phyloP scores from a whole-genome alignment of 2,113 vertebrate genomes.

The Gymnocephalus cernua region DNA sequence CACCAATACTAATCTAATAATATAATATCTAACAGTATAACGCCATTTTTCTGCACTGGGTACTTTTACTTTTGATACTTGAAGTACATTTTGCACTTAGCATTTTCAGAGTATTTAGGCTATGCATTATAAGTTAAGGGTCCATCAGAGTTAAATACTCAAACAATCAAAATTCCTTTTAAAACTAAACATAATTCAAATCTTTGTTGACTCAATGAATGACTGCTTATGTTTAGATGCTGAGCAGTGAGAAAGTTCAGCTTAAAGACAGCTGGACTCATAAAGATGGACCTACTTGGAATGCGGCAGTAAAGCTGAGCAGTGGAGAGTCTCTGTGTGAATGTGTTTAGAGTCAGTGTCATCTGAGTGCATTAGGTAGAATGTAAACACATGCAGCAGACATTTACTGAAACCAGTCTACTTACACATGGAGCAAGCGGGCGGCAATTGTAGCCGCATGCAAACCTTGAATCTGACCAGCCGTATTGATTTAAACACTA shows the following conservation, averaged over 20 bases:
- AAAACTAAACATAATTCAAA: conserved; percentile 68
- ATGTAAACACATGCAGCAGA: conserved; percentile 78
- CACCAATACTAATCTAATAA: no score
- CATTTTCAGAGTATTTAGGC: conserved; percentile 4
- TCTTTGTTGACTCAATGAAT: conserved; percentile 67
- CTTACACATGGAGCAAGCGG: conserved; percentile 39
- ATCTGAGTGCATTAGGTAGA: conserved; percentile 78
- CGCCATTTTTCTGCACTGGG: no score
- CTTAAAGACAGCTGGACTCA: conserved; percentile 71
- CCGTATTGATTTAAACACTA: conserved; percentile 43
- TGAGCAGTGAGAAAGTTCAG: conserved; percentile 52
- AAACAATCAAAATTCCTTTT: conserved; percentile 77
- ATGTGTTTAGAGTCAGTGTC: conserved; percentile 81
- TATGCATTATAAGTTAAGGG: background rate
- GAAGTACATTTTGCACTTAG: background rate
- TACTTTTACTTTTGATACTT: no score
- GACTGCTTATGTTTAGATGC: conserved; percentile 59
- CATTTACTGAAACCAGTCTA: conserved; percentile 72
- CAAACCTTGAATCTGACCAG: conserved; percentile 32
- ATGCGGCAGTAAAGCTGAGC: conserved; percentile 74
- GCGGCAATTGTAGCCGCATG: conserved; percentile 19
- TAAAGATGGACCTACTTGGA: conserved; percentile 73
- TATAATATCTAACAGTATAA: background rate
- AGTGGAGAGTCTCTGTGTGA: conserved; percentile 73
- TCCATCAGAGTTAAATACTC: conserved; percentile 7